Percentiles rank a stretch among this genome's conserved stretches.
phyloP scores from a whole-genome alignment of 1,140 invertebrate species.

The Chelonus insularis region DNA sequence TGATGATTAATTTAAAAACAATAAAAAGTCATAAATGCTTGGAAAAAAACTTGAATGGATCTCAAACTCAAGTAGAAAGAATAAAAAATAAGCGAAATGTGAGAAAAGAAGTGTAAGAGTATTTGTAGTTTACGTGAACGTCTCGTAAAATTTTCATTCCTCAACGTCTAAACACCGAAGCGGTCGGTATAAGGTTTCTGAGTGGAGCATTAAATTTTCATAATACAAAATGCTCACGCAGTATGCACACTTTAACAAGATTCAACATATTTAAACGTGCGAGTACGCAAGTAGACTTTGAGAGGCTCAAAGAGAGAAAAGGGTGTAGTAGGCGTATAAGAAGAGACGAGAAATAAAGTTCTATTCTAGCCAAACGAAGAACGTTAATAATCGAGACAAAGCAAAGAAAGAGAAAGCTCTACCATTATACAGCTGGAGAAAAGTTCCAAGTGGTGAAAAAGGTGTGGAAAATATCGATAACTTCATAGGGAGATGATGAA shows the following conservation, averaged over 20 bases:
- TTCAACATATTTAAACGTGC: not conserved
- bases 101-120: conserved; percentile 13
- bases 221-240: conserved; percentile 13
- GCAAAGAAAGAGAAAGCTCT: no score
- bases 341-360: no score
- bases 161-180: conserved; percentile 19
- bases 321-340: no score
- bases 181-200: not conserved
- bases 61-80: not conserved
- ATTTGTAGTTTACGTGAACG: conserved; percentile 15
- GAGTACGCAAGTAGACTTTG: not conserved
- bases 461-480: not conserved
- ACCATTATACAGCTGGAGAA: not conserved
- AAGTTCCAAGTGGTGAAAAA: no score
- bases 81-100: not conserved
- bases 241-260: not conserved
- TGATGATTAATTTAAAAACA: not conserved
- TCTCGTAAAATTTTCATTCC: conserved; percentile 22
- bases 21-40: not conserved
- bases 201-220: conserved; percentile 28
- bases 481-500: not conserved
- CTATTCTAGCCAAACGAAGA: no score
- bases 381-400: no score
- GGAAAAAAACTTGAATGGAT: conserved; percentile 10
- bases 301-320: not conserved